Evolutionary conservation across 2,797 vertebrate species (phyloP).

Genomic region (Anniella stebbinsi): DNA sequence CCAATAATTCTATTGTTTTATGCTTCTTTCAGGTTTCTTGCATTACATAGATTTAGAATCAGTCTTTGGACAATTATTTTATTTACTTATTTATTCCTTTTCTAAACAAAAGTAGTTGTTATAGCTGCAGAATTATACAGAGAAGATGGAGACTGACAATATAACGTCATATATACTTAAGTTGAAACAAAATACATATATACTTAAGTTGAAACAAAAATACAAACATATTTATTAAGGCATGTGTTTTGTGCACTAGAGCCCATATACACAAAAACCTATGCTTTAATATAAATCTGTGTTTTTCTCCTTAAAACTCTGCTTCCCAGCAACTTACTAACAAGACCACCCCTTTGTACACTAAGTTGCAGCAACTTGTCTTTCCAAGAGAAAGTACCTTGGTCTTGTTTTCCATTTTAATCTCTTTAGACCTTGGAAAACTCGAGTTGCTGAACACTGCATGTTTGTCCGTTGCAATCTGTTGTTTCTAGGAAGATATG

Average conservation of each 20-base stretch:
- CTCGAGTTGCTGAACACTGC: background rate
- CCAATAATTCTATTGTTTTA: background rate
- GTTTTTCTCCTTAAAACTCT: background rate
- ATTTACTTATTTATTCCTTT: background rate
- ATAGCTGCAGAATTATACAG: background rate
- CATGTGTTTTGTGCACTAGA: background rate
- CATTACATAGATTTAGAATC: background rate
- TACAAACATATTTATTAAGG: background rate
- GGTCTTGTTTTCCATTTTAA: background rate
- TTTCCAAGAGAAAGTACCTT: background rate
- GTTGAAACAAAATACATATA: background rate
- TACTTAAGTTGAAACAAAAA: background rate
- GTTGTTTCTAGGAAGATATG: background rate
- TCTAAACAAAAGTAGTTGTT: background rate
- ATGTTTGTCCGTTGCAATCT: background rate
- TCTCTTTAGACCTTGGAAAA: background rate
- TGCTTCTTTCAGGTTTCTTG: background rate
- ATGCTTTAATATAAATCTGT: background rate
- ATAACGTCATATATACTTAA: background rate
- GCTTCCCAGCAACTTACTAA: background rate
- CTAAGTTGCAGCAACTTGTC: background rate
- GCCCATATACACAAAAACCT: background rate
- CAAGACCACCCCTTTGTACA: background rate
- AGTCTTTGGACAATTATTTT: background rate
- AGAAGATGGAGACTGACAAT: background rate